Evolutionary conservation across 2,888 invertebrate species (phyloP).

Genomic region (Bruchidius siliquastri): DNA sequence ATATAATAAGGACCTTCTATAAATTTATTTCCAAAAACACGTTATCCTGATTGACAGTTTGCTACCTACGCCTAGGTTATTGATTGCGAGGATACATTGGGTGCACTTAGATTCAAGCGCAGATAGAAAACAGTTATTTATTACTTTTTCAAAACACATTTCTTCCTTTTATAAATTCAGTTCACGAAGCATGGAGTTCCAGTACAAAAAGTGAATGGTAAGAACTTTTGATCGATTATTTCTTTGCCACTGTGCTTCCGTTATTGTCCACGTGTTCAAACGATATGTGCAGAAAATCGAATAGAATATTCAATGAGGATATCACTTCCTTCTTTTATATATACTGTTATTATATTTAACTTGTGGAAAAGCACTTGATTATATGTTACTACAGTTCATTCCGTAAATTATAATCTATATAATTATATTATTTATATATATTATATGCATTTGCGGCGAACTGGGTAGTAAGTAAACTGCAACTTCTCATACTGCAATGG

Average conservation of each 20-base stretch:
- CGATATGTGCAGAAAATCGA: neutral
- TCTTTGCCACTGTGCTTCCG: neutral
- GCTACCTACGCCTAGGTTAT: neutral
- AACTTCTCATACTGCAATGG: too few relatives aligned
- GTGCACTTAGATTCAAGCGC: neutral
- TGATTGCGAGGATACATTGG: neutral
- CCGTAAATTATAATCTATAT: too few relatives aligned
- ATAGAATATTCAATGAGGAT: neutral
- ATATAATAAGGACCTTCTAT: too few relatives aligned
- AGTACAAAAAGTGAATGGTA: neutral
- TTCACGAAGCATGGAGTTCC: too few relatives aligned
- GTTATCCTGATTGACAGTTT: too few relatives aligned
- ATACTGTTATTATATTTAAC: neutral
- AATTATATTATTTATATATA: too few relatives aligned
- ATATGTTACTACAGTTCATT: too few relatives aligned
- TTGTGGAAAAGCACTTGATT: too few relatives aligned
- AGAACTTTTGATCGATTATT: neutral
- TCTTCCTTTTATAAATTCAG: neutral
- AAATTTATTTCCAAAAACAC: too few relatives aligned
- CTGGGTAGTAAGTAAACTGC: too few relatives aligned
- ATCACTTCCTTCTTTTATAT: neutral
- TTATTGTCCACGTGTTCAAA: neutral
- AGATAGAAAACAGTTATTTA: neutral
- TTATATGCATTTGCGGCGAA: too few relatives aligned
- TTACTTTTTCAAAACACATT: neutral